These are phyloP conservation scores for Parnassius apollo DNA, from an alignment of 2,888 invertebrate genomes.

Conservation along the genomic window DNA sequence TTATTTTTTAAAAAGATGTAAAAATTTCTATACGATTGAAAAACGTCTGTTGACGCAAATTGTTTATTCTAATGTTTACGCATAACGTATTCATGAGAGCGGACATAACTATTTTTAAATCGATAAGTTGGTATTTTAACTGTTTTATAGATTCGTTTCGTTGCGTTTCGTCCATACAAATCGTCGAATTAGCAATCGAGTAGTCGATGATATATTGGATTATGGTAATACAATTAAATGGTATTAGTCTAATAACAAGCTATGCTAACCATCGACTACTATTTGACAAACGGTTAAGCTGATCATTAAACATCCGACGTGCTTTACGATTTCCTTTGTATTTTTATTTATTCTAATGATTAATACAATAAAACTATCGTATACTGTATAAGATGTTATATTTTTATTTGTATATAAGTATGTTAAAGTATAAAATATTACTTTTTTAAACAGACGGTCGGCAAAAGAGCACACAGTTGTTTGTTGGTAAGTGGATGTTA, in stretches of 20 bases:
- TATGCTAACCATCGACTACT: conserved; percentile 30
- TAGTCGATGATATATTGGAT: conserved; percentile 58
- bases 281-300: conserved; percentile 16
- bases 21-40: background rate
- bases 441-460: no score
- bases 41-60: conserved; percentile 30
- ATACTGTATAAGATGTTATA: no score
- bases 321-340: no score
- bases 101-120: conserved; percentile 59
- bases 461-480: no score
- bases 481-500: no score
- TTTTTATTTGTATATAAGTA: no score
- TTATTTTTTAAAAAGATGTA: no score
- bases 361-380: no score
- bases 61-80: conserved; percentile 57
- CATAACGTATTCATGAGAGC: conserved; percentile 66
- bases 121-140: conserved; percentile 62
- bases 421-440: no score
- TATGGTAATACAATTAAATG: conserved; percentile 54
- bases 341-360: no score
- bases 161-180: conserved; percentile 58
- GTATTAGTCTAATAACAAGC: conserved; percentile 33
- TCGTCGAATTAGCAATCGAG: conserved; percentile 56
- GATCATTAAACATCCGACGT: no score
- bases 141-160: conserved; percentile 53